Evolutionary conservation across 35 echinoderm and acorn worm species (phyloP), one percentile per base, ranked within the genome.

Genomic region (Heliocidaris erythrogramma): DNA sequence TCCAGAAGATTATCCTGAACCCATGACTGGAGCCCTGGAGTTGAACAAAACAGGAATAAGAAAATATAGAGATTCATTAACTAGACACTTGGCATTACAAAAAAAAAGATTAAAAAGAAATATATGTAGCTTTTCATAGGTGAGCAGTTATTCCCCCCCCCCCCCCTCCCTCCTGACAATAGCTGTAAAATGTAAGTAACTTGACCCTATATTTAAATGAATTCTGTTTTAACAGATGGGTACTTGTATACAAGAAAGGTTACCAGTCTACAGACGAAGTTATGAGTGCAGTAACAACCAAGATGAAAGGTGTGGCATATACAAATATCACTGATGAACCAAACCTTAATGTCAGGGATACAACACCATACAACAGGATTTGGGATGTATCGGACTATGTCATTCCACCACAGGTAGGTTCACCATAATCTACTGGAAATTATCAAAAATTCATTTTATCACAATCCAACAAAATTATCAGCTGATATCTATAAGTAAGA

Each of bases 371-470:
- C 48, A 94, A 97, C 78, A 97, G 95, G 88, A 94, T 97, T 47
- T 97, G 96, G 96, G 96, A 97, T 94, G 90, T 93, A 27, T 88
- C 95, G 7, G 96, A 97, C 90, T 97, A 97, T 89, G 95, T 97
- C 88, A 94, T 97, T 47, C 96, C 96, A 29, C 96, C 96, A 24
- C 92, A 95, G 96, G 96, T 97, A 96, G 42, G 30, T 89, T 10
- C 5, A 78, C 4, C 1, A 42, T 42, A 42, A 42, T 42, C 35
- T 42, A 1, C 35, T 42, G 35, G 35, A 42, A 42, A 0, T 3
- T 0, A 3, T 42, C 35, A 42, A 42, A 42, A 42, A 42, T 42
- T 42, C 0, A 42, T 42, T 42, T 42, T 42, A 42, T 1, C 35
- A 42, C 35, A 42, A 1, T 42, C 35, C 35, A 42, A 42, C 35